Evolutionary conservation across 2,797 vertebrate genomes (phyloP), one percentile per base, ranked within the genome.

Genomic region (Petrocephalus schoutedeni): DNA sequence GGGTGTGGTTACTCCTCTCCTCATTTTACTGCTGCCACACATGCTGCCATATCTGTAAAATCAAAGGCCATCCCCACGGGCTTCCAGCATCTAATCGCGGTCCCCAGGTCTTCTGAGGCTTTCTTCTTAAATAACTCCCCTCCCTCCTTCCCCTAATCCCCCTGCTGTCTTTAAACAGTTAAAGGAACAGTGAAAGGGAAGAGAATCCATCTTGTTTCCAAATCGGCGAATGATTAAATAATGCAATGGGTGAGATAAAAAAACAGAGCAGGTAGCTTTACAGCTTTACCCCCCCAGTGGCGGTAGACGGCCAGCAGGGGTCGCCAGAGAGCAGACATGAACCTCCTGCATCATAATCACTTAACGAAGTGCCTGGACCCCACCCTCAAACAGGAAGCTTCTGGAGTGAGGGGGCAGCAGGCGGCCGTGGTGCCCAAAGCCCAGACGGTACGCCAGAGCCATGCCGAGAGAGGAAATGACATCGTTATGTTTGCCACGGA

Each of bases 391-490:
- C 41, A 80, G 74, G 74, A 80, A 19, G 74, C 74, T 21, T 36
- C 36, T 7, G 64, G 28, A 71, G 14, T 16, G 12, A 0, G 4
- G 64, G 32, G 28, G 64, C 28, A 28, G 64, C 64, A 16, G 64
- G 64, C 64, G 28, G 64, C 64, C 36, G 36, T 3, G 71, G n/a
- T 8, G 41, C 74, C 7, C 16, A 36, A 49, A 16, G 41, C 74
- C 41, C 74, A 49, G 74, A 80, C 74, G 41, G 74, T n/a, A 80
- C 41, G 5, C 41, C 19, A 10, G 36, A 5, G 7, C 7, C 74
- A 49, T 80, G 36, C 41, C 74, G 74, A 49, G 74, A 80, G 19
- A 80, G 74, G 74, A 80, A 80, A 80, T 80, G 74, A 80, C 74
- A 80, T 80, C 74, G 19, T 80, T 80, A 10, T 49, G 41, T 49